Evolutionary conservation across 2,797 vertebrate genomes (phyloP).

Genomic region (Phoeniculus purpureus): DNA sequence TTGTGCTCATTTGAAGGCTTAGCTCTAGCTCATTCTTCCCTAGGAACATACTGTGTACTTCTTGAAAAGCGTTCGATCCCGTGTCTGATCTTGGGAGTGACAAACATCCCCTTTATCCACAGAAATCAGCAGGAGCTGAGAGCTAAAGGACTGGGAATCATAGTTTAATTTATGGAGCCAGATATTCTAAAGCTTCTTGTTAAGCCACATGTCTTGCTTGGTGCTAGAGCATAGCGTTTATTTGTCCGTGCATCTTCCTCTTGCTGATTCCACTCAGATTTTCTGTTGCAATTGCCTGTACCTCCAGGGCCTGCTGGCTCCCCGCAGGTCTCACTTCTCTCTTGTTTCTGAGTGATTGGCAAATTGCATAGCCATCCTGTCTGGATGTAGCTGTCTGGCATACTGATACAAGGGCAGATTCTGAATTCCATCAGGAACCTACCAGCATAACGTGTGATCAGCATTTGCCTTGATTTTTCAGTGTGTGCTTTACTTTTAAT

Average conservation of each 20-base stretch:
- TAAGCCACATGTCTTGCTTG: background rate
- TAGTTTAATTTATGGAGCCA: slow-evolving; percentile 47
- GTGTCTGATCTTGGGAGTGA: slow-evolving; percentile 28
- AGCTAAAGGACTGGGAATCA: slow-evolving; percentile 31
- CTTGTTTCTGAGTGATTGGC: background rate
- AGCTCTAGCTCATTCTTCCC: slow-evolving; percentile 50
- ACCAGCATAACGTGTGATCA: background rate
- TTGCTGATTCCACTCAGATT: background rate
- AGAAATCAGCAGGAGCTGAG: slow-evolving; percentile 47
- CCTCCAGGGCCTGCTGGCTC: slow-evolving; percentile 62
- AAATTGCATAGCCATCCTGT: background rate
- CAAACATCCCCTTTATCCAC: slow-evolving; percentile 44
- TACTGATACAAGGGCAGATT: slow-evolving; percentile 14
- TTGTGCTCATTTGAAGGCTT: slow-evolving; percentile 64
- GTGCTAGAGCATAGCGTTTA: background rate
- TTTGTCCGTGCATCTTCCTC: background rate
- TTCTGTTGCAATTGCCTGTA: slow-evolving; percentile 55
- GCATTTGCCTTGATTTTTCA: slow-evolving; percentile 13
- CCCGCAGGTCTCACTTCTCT: slow-evolving; percentile 44
- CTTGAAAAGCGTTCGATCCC: slow-evolving; percentile 49
- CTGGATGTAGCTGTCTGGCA: background rate
- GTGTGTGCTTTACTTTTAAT: background rate
- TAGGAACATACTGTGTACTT: slow-evolving; percentile 44
- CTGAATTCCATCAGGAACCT: background rate
- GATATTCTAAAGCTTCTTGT: slow-evolving; percentile 42